Conservation (phyloP, 2,888 invertebrate genomes). For the Caenorhabditis afra region DNA sequence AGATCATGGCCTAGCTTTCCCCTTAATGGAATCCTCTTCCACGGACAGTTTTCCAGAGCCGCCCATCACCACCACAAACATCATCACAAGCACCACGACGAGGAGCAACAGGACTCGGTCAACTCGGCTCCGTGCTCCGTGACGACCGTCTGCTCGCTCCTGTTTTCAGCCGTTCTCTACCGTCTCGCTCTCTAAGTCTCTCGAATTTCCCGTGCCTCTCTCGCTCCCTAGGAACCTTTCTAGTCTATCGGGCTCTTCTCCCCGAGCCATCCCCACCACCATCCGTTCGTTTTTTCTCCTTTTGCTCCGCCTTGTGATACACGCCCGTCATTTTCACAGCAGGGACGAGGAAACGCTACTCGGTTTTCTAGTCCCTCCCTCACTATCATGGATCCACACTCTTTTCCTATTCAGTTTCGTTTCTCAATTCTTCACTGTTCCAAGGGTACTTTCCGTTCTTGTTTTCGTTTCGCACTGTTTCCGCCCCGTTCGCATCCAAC, state of each 20-base stretch:
- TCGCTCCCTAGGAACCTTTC: conserved; percentile 9
- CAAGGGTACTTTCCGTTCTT: conserved; percentile 42
- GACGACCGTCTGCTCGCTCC: conserved; percentile 23
- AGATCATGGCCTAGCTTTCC: too few species aligned
- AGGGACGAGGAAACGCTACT: too few species aligned
- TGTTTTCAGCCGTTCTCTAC: conserved; percentile 24
- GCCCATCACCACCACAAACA: conserved; percentile 45
- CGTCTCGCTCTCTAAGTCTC: conserved; percentile 15
- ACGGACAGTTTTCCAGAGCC: conserved; percentile 27
- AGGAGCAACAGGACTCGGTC: conserved; percentile 35
- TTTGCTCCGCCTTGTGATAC: conserved; percentile 45
- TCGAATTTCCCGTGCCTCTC: background rate
- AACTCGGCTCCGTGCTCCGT: conserved; percentile 19
- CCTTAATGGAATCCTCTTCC: too few species aligned
- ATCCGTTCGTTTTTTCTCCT: conserved; percentile 4
- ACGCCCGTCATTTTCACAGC: background rate
- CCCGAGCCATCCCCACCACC: background rate
- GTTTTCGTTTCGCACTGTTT: conserved; percentile 34
- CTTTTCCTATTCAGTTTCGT: background rate
- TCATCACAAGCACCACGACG: conserved; percentile 49
- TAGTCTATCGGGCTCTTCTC: conserved; percentile 40
- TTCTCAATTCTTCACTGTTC: conserved; percentile 52
- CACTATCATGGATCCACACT: background rate
- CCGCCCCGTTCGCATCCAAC: background rate
- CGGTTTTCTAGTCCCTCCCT: too few species aligned